Evolutionary conservation across 2,113 vertebrate species (phyloP).

Genomic region (Phalacrocorax aristotelis): DNA sequence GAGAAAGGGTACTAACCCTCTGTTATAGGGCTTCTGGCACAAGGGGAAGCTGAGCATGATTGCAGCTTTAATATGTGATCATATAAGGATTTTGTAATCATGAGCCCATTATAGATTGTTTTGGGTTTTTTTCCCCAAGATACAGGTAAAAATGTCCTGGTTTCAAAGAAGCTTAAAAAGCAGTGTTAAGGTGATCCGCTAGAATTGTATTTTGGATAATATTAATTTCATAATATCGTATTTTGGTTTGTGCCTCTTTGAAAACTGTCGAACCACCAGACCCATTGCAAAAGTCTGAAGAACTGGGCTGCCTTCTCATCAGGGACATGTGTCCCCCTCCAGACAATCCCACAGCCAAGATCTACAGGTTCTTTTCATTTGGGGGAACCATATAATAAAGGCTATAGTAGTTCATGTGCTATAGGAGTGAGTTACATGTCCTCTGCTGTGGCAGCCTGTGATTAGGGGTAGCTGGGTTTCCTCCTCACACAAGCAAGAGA

Average conservation of each 20-base stretch:
- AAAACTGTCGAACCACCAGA: not conserved
- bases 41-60: not conserved
- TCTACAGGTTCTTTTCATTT: not conserved
- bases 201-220: not conserved
- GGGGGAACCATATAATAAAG: not conserved
- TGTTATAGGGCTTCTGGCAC: not conserved
- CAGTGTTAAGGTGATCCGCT: not conserved
- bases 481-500: not conserved
- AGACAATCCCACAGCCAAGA: not conserved
- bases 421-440: not conserved
- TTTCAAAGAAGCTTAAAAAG: not conserved
- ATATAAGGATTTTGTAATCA: not conserved
- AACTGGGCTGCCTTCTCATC: not conserved
- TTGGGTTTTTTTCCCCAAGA: not conserved
- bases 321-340: rapidly evolving
- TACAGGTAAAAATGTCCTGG: not conserved
- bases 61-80: not conserved
- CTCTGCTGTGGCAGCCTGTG: not conserved
- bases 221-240: not conserved
- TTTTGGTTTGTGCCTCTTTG: not conserved
- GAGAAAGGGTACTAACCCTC: not conserved
- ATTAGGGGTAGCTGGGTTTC: not conserved
- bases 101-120: not conserved
- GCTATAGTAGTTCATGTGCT: not conserved
- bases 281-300: not conserved